phyloP scores from a whole-genome alignment of 2,113 vertebrate genomes.

The Podilymbus podiceps region DNA sequence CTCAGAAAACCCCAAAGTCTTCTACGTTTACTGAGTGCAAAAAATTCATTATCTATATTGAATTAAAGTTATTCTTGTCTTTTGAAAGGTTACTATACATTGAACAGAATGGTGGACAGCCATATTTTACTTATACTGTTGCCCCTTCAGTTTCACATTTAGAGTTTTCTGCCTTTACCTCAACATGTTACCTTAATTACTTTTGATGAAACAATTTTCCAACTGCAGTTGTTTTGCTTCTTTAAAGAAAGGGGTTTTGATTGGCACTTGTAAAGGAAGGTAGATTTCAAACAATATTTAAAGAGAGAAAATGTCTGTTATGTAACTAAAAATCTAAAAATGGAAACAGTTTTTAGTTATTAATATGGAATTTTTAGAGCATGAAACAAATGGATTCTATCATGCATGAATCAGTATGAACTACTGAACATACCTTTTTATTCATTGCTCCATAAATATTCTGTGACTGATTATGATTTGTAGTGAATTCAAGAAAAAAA shows the following conservation, averaged over 20 bases:
- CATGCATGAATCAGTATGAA: slow-evolving; percentile 71
- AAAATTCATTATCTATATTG: background rate
- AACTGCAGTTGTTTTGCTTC: slow-evolving; percentile 13
- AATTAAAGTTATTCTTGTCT: background rate
- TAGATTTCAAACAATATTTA: slow-evolving; percentile 56
- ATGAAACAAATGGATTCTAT: slow-evolving; percentile 73
- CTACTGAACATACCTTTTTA: slow-evolving; percentile 70
- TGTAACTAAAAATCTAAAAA: slow-evolving; percentile 69
- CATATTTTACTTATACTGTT: background rate
- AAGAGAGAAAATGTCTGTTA: slow-evolving; percentile 62
- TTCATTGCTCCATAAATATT: slow-evolving; percentile 54
- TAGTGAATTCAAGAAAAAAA: slow-evolving; percentile 29
- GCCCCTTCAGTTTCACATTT: background rate
- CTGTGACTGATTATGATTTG: slow-evolving; percentile 28
- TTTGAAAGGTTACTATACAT: background rate
- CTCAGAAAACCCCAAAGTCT: background rate
- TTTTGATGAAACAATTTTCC: slow-evolving; percentile 19
- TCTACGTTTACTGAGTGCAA: background rate
- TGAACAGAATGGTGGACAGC: background rate
- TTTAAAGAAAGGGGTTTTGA: slow-evolving; percentile 20
- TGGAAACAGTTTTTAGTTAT: slow-evolving; percentile 73
- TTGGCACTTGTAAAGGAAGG: slow-evolving; percentile 45
- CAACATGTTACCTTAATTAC: slow-evolving; percentile 9
- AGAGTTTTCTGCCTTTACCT: slow-evolving; percentile 1
- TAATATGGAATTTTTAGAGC: slow-evolving; percentile 74